Evolutionary conservation across 2,797 vertebrate species (phyloP).

Genomic region (Todus mexicanus): DNA sequence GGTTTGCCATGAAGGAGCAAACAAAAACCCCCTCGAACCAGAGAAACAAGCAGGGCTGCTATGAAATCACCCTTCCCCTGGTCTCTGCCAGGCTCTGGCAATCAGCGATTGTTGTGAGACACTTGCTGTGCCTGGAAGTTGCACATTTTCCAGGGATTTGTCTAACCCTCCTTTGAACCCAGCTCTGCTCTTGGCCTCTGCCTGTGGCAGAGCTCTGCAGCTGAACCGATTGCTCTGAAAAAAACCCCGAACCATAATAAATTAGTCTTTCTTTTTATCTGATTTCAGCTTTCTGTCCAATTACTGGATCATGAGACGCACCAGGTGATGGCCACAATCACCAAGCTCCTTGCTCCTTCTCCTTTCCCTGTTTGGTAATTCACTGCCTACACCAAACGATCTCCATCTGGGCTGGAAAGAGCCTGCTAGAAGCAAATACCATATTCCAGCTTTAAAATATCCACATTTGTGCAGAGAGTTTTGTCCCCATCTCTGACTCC

Average conservation of each 20-base stretch:
- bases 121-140: neutral
- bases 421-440: neutral
- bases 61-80: neutral
- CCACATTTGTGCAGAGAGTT: no score
- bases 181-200: neutral
- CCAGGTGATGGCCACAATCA: neutral
- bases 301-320: neutral
- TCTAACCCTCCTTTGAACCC: neutral
- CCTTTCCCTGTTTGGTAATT: neutral
- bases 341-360: neutral
- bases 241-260: neutral
- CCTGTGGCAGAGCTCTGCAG: neutral
- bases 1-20: neutral
- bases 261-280: neutral
- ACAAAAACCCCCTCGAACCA: no score
- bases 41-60: neutral
- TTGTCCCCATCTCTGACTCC: neutral
- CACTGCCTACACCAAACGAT: neutral
- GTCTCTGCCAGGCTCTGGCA: neutral
- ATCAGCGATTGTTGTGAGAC: neutral
- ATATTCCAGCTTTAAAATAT: neutral
- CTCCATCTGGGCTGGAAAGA: neutral
- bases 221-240: neutral
- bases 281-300: neutral
- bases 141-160: neutral